These are phyloP conservation scores for Serrognathus titanus DNA, from an alignment of 2,888 invertebrate genomes.

Conservation along the genomic window DNA sequence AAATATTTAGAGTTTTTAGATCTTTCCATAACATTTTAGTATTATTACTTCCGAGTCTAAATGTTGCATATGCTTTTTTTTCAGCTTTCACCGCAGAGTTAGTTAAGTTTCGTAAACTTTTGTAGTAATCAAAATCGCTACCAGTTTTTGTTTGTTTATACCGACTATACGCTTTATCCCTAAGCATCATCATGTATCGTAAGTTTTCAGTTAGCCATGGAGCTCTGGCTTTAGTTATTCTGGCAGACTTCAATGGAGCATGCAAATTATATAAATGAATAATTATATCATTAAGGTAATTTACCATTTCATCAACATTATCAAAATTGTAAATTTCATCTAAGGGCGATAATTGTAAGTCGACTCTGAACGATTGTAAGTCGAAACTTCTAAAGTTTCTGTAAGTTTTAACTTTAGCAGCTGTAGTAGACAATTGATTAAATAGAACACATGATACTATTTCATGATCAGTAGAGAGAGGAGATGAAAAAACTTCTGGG, in stretches of 20 bases:
- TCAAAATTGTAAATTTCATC: too few relatives aligned
- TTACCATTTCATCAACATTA: too few relatives aligned
- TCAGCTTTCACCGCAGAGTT: neutral
- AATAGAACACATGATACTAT: too few relatives aligned
- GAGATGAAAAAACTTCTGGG: too few relatives aligned
- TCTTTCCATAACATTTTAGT: neutral
- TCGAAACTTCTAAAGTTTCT: too few relatives aligned
- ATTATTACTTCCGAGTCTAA: neutral
- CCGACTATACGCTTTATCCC: conserved; percentile 6
- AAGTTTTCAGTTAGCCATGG: conserved; percentile 3
- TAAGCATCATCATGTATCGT: neutral
- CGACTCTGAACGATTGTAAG: neutral
- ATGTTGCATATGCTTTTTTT: neutral
- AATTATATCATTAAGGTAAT: neutral
- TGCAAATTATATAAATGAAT: neutral
- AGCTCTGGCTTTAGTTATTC: neutral
- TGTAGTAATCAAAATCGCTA: neutral
- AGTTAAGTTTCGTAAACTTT: neutral
- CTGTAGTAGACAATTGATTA: too few relatives aligned
- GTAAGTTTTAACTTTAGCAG: too few relatives aligned
- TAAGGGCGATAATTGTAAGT: too few relatives aligned
- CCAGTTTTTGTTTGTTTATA: neutral
- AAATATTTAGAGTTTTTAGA: neutral
- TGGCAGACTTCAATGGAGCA: conserved; percentile 2
- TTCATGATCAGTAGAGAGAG: too few relatives aligned